Percentiles rank a stretch among this genome's conserved stretches.
These are phyloP conservation scores for Hydrochoerus hydrochaeris DNA, from an alignment of 2,113 vertebrate genomes.

Conservation along the genomic window DNA sequence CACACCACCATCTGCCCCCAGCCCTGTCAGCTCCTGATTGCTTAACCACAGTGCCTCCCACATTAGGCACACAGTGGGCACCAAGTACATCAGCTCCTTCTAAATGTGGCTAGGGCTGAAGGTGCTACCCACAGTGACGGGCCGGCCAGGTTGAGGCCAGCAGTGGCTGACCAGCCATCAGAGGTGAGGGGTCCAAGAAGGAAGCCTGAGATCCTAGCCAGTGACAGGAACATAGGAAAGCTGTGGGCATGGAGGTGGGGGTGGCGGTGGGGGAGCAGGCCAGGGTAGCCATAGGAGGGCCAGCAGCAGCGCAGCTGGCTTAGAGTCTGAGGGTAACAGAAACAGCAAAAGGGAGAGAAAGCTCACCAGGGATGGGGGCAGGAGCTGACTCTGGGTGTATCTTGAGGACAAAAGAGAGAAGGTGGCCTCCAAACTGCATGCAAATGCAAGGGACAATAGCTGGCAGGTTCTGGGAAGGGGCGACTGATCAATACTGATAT, in stretches of 20 bases:
- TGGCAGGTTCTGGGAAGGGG: not conserved
- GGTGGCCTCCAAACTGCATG: not conserved
- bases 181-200: not conserved
- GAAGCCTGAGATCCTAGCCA: not conserved
- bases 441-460: not conserved
- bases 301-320: not conserved
- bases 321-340: not conserved
- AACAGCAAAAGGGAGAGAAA: not conserved
- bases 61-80: not conserved
- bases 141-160: too few relatives aligned
- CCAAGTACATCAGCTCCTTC: not conserved
- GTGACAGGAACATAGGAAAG: not conserved
- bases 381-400: not conserved
- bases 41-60: rapidly evolving
- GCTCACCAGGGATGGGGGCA: not conserved
- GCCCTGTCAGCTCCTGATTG: not conserved
- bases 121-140: not conserved
- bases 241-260: rapidly evolving
- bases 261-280: too few relatives aligned
- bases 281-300: not conserved
- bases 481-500: not conserved
- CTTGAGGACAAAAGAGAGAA: not conserved
- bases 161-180: not conserved
- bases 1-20: too few relatives aligned
- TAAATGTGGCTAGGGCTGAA: not conserved